phyloP scores from a whole-genome alignment of 2,113 vertebrate species.

The Marmota flaviventris region DNA sequence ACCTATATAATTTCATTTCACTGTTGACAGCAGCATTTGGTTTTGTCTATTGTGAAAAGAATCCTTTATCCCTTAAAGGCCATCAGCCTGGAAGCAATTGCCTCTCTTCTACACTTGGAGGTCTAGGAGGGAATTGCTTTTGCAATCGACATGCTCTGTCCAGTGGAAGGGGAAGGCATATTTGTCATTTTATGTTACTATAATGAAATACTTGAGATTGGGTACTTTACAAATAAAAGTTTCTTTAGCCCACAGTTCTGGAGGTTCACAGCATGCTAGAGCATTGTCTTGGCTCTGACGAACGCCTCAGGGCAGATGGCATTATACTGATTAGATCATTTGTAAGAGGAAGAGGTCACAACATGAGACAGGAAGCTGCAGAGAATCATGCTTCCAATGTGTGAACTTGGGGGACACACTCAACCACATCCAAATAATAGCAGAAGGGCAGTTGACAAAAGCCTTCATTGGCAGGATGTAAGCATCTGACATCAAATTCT shows the following conservation, averaged over 20 bases:
- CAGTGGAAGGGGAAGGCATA: neutral
- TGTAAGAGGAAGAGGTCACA: neutral
- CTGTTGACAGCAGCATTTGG: neutral
- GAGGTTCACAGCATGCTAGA: neutral
- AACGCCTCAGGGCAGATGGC: neutral
- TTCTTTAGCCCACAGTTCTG: neutral
- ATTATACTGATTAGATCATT: neutral
- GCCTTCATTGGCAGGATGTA: no score
- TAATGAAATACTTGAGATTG: neutral
- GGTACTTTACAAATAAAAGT: neutral
- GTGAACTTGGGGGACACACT: neutral
- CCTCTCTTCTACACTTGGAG: neutral
- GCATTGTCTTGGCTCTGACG: neutral
- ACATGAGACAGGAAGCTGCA: no score
- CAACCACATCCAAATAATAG: neutral
- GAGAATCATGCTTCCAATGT: neutral
- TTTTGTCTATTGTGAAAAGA: neutral
- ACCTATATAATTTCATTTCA: neutral
- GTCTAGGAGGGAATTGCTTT: neutral
- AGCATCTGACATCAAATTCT: no score
- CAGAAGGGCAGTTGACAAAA: neutral
- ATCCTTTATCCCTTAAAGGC: neutral
- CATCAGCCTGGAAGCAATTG: neutral
- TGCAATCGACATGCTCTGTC: neutral
- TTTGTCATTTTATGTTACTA: neutral